Conservation (phyloP, 2,888 invertebrate species). For the Chalcis sispes region DNA sequence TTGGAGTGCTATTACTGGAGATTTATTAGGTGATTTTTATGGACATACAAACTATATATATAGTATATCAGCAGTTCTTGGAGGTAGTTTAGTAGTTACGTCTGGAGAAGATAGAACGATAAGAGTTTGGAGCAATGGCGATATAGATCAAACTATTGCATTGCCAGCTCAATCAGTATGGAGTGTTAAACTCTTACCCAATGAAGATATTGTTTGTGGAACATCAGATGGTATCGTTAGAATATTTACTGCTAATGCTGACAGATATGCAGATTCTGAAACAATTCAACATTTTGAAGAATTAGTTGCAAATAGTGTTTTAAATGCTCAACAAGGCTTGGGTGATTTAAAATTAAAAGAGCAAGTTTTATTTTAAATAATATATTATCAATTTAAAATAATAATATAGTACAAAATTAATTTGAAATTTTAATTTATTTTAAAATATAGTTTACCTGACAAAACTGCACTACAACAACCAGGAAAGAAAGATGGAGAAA, state of each 20-base stretch:
- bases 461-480: slow-evolving; percentile 85
- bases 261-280: slow-evolving; percentile 82
- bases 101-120: slow-evolving; percentile 93
- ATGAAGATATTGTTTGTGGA: slow-evolving; percentile 94
- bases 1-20: slow-evolving; percentile 88
- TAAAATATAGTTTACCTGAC: slow-evolving; percentile 84
- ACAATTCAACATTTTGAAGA: slow-evolving; percentile 82
- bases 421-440: slow-evolving; percentile 8
- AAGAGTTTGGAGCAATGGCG: slow-evolving; percentile 85
- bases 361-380: slow-evolving; percentile 76
- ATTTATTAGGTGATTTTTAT: slow-evolving; percentile 85
- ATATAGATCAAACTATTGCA: slow-evolving; percentile 81
- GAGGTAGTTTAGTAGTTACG: slow-evolving; percentile 84
- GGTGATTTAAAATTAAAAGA: slow-evolving; percentile 92
- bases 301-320: slow-evolving; percentile 81
- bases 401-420: neutral
- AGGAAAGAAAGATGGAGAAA: slow-evolving; percentile 89
- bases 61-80: slow-evolving; percentile 73
- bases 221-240: slow-evolving; percentile 87
- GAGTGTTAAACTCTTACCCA: slow-evolving; percentile 87
- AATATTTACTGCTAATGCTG: slow-evolving; percentile 87
- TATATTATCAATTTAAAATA: neutral
- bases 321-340: slow-evolving; percentile 83
- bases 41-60: slow-evolving; percentile 95
- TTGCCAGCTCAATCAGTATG: slow-evolving; percentile 94